Evolutionary conservation across 2,888 invertebrate genomes (phyloP).

Genomic region (Epiblema foenella): DNA sequence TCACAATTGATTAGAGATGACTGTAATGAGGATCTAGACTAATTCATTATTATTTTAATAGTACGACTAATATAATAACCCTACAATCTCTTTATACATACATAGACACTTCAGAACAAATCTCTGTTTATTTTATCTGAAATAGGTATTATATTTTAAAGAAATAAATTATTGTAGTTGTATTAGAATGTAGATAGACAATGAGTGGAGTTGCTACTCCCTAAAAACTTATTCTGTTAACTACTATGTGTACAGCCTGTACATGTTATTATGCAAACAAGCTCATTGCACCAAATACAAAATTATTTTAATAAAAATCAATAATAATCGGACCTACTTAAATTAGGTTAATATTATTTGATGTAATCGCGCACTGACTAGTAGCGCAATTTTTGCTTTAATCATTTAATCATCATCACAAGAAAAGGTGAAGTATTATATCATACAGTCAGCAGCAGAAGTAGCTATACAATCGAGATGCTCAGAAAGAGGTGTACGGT

Average conservation of each 20-base stretch:
- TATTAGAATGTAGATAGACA: conserved; percentile 35
- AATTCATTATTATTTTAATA: neutral
- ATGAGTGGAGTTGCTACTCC: conserved; percentile 11
- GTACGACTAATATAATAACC: conserved; percentile 5
- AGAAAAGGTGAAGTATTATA: neutral
- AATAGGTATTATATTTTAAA: conserved; percentile 31
- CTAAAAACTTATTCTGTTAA: conserved; percentile 25
- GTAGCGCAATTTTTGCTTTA: neutral
- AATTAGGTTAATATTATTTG: conserved; percentile 2
- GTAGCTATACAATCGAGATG: too few relatives aligned
- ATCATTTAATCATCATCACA: neutral
- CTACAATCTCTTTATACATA: neutral
- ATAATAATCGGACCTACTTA: neutral
- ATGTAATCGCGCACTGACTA: neutral
- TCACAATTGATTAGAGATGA: neutral
- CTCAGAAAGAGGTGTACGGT: too few relatives aligned
- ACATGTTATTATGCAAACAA: neutral
- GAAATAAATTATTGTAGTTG: conserved; percentile 36
- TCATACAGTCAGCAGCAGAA: too few relatives aligned
- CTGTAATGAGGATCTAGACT: conserved; percentile 26
- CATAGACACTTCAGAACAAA: conserved; percentile 9
- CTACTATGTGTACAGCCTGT: neutral
- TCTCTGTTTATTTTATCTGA: conserved; percentile 24
- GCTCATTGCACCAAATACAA: neutral
- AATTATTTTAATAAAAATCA: conserved; percentile 10